Conservation (phyloP, 2,113 vertebrate genomes). For the Siniperca knerii region DNA sequence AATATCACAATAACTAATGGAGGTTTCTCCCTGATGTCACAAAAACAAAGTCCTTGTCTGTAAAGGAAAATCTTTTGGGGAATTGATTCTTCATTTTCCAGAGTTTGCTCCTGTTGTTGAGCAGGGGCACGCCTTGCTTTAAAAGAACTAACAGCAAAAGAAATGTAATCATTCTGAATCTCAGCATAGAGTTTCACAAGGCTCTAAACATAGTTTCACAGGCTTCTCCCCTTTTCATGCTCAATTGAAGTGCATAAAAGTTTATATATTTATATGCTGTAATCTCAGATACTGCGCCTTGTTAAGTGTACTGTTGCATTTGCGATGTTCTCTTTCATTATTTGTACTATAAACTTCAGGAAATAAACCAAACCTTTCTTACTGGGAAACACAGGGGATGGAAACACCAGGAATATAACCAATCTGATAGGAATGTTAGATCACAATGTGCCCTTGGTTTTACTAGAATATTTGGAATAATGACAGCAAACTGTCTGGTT, state of each 20-base stretch:
- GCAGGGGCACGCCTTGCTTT: background rate
- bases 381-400: background rate
- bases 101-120: background rate
- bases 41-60: background rate
- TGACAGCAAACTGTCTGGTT: background rate
- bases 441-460: too few species aligned
- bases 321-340: too few species aligned
- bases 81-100: background rate
- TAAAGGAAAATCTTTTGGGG: background rate
- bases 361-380: background rate
- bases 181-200: background rate
- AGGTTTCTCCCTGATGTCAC: background rate
- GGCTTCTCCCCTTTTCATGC: background rate
- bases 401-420: background rate
- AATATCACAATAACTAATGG: background rate
- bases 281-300: too few species aligned
- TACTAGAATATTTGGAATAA: background rate
- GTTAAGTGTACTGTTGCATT: too few species aligned
- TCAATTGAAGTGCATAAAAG: background rate
- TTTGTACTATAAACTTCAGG: background rate
- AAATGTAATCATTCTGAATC: background rate
- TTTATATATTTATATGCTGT: too few species aligned
- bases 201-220: background rate
- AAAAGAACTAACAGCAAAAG: conserved; percentile 9
- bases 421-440: background rate